Evolutionary conservation across 1,140 invertebrate species (phyloP), one percentile per base, ranked within the genome.

Genomic region (Colletes latitarsis): DNA sequence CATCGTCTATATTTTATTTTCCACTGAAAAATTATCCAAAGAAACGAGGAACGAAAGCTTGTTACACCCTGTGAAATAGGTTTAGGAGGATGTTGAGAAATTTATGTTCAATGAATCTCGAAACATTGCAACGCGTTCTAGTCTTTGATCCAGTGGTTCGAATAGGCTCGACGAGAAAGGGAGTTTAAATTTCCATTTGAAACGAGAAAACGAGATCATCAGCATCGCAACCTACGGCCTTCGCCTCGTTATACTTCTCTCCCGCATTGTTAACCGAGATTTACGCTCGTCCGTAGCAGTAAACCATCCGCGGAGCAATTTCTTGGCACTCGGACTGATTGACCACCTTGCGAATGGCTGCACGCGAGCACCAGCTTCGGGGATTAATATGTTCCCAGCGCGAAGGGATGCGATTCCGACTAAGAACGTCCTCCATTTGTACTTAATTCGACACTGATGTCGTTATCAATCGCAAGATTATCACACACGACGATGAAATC

Each of bases 261-360:
- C 64, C 4, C 52, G 58, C 53, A 87, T 88, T 88, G 85, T 87
- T 88, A 80, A 67, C 62, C 62, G 73, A 88, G 86, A 88, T 87
- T 88, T 88, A 88, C 84, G 86, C 43, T 63, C 69, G 46, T 73
- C 55, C 67, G n/a, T 68, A 46, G 67, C 70, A 72, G 68, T 84
- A 84, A 88, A 88, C 80, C 72, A 82, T 76, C 58, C 68, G 63
- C 10, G 17, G 39, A 46, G 76, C 86, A 66, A 82, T 87, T 87
- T 73, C 82, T 73, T 75, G 63, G 68, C 75, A 81, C 73, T 81
- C 66, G 67, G 66, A 80, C 82, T 78, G 75, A 87, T 82, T 63
- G 82, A 62, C 84, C 84, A 83, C 63, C 81, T 80, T 39, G 62
- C 80, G 15, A 64, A 80, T n/a, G 79, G 46, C 39, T 58, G 30